These are phyloP conservation scores for Piaya cayana DNA, from an alignment of 2,113 vertebrate species.

Conservation along the genomic window DNA sequence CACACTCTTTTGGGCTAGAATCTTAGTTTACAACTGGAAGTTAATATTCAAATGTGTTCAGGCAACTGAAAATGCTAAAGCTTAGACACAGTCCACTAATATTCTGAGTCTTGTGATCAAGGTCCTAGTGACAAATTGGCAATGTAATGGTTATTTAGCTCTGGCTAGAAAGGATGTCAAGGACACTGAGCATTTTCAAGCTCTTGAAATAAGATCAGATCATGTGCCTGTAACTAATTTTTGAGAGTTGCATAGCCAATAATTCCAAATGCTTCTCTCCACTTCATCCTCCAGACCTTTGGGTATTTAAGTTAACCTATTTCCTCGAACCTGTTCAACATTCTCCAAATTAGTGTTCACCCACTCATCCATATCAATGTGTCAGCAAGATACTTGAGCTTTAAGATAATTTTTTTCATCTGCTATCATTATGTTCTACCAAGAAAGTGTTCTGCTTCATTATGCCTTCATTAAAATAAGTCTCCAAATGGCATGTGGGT, in stretches of 20 bases:
- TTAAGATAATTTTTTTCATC: constrained; percentile 27
- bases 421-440: constrained; percentile 22
- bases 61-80: neutral
- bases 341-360: neutral
- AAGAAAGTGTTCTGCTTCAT: neutral
- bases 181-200: neutral
- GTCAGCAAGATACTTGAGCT: neutral
- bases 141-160: neutral
- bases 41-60: neutral
- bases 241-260: neutral
- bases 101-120: neutral
- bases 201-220: neutral
- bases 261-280: neutral
- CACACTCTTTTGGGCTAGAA: neutral
- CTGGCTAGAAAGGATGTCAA: neutral
- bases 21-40: neutral
- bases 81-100: neutral
- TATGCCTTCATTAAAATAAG: constrained; percentile 6
- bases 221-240: neutral
- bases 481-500: neutral
- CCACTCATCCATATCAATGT: neutral
- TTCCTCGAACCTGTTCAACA: neutral
- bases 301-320: neutral
- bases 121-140: neutral
- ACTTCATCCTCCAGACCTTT: neutral